phyloP scores from a whole-genome alignment of 2,888 invertebrate species.

The Perizoma flavofasciatum region DNA sequence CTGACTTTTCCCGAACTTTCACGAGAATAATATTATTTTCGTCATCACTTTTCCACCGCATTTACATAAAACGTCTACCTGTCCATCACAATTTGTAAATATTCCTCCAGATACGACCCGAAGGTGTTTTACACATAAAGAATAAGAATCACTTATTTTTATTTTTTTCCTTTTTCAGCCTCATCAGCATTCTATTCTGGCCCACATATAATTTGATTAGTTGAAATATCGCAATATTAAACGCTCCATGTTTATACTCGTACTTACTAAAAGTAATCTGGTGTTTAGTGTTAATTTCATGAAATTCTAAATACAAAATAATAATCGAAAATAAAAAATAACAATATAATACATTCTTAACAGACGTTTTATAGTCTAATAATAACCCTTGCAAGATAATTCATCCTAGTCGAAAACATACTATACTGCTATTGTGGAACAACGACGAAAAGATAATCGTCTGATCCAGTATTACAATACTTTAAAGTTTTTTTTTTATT shows the following conservation, averaged over 20 bases:
- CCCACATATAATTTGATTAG: conserved; percentile 42
- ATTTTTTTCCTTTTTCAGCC: conserved; percentile 32
- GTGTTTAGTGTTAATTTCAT: too few relatives aligned
- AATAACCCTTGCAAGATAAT: too few relatives aligned
- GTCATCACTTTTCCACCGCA: conserved; percentile 22
- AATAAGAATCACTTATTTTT: conserved; percentile 39
- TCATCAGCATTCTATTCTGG: conserved; percentile 44
- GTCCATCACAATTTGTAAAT: conserved; percentile 59
- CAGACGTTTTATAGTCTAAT: too few relatives aligned
- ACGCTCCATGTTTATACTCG: background rate
- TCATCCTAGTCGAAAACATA: too few relatives aligned
- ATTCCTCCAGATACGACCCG: conserved; percentile 40
- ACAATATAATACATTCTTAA: too few relatives aligned
- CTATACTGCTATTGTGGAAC: too few relatives aligned
- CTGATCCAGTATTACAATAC: too few relatives aligned
- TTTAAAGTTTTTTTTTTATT: too few relatives aligned
- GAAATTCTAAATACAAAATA: too few relatives aligned
- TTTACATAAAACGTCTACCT: conserved; percentile 40
- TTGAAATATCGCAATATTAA: conserved; percentile 22
- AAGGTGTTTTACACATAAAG: conserved; percentile 33
- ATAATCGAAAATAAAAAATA: too few relatives aligned
- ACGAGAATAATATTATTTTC: conserved; percentile 20
- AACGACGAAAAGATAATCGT: too few relatives aligned
- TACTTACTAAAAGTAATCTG: too few relatives aligned
- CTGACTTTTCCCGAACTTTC: conserved; percentile 2